Evolutionary conservation across 2,888 invertebrate species (phyloP), one percentile per base, ranked within the genome.

Genomic region (Chydorus sphaericus): DNA sequence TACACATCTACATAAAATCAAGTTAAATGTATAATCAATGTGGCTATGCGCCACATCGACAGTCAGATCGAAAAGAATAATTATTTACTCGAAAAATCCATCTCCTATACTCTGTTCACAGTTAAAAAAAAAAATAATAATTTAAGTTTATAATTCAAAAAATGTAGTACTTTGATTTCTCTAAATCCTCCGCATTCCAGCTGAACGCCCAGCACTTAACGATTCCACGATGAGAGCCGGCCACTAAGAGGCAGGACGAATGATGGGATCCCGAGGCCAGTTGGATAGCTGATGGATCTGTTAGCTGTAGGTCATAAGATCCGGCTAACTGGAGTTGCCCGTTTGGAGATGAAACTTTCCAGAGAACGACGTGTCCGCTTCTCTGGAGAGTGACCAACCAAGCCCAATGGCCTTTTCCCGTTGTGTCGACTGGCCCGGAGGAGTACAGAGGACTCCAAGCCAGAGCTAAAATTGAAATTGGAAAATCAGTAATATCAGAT

Each of bases 361-460:
- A 53, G 7, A 53, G n/a, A 14, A 37, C 38, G 5, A 53, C 28
- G 18, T 53, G 53, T 3, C 53, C 53, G 28, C 29, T 53, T n/a
- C 53, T 36, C 14, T 53, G 53, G 14, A 53, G 16, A 31, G 36
- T 53, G 20, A 38, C 7, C 16, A 53, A 14, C 36, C 28, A 53
- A 23, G 53, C 53, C 26, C 26, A 37, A 10, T 37, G 16, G n/a
- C 14, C 16, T 14, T 18, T 26, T 4, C n/a, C 4, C 28, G 7
- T 14, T 4, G 37, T 53, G 23, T 28, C 23, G 18, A 23, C 48
- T 11, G 28, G 28, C 23, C 28, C 48, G 23, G 18, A 16, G n/a
- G 8, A 16, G 44, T 44, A 44, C 44, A 44, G 28, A 26, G 44
- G 20, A 26, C 44, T 44, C 44, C 44, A 44, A 28, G 23, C 44